phyloP scores from a whole-genome alignment of 2,797 vertebrate genomes.

The Lindbergichthys nudifrons region DNA sequence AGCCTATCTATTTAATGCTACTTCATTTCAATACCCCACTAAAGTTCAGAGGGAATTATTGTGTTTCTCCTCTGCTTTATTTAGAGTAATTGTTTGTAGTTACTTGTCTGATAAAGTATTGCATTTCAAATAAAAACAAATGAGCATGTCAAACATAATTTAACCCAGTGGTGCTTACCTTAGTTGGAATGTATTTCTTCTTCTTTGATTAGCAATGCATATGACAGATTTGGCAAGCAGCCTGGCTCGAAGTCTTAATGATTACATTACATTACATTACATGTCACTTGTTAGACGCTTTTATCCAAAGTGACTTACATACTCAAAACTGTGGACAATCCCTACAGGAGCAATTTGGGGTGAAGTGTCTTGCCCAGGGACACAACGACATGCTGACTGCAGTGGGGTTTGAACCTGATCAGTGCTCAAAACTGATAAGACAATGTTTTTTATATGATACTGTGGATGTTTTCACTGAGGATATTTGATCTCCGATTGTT shows the following conservation, averaged over 20 bases:
- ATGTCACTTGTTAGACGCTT: too few relatives aligned
- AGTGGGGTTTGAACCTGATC: not conserved
- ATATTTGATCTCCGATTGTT: conserved; percentile 3
- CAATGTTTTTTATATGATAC: conserved; percentile 6
- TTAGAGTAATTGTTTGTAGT: not conserved
- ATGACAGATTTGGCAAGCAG: not conserved
- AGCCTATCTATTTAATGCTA: not conserved
- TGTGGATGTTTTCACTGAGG: not conserved
- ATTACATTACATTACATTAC: too few relatives aligned
- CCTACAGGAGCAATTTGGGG: too few relatives aligned
- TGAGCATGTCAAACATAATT: not conserved
- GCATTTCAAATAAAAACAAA: not conserved
- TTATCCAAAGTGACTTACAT: too few relatives aligned
- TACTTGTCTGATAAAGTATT: not conserved
- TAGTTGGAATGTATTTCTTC: conserved; percentile 10
- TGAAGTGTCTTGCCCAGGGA: too few relatives aligned
- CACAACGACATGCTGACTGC: too few relatives aligned
- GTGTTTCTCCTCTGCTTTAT: not conserved
- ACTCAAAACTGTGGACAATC: too few relatives aligned
- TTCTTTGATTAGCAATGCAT: conserved; percentile 9
- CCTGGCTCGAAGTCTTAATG: not conserved
- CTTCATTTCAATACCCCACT: not conserved
- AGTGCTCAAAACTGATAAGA: not conserved
- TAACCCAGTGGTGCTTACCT: not conserved
- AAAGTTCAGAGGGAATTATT: not conserved